A percentile compares a stretch with the other conserved stretches of the same genome.
Conservation (phyloP, 2,888 invertebrate species). For the Polia nebulosa region DNA sequence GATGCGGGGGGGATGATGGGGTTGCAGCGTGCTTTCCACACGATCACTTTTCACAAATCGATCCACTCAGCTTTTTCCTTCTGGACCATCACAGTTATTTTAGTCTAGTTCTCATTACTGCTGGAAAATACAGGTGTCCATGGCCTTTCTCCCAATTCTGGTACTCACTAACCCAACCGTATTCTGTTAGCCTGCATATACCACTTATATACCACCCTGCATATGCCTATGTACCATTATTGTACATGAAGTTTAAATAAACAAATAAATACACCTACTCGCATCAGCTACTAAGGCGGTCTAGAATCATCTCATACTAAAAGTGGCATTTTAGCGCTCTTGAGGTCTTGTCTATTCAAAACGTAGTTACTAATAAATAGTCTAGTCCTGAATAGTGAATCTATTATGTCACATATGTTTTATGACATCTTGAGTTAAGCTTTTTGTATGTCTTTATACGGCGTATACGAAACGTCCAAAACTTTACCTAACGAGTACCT, state of each 20-base stretch:
- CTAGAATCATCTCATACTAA: background rate
- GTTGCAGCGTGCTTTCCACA: too few species aligned
- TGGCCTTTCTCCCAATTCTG: background rate
- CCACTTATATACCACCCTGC: too few species aligned
- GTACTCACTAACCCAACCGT: background rate
- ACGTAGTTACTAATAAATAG: constrained; percentile 47
- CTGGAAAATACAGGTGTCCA: background rate
- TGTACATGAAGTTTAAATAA: too few species aligned
- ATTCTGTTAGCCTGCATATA: background rate
- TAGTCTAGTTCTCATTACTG: background rate
- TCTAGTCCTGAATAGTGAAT: constrained; percentile 41
- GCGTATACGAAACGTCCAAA: background rate
- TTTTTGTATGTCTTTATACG: constrained; percentile 24
- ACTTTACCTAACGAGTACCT: background rate
- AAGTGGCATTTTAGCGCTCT: constrained; percentile 36
- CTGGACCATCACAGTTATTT: too few species aligned
- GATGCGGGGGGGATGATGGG: too few species aligned
- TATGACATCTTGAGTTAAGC: constrained; percentile 30
- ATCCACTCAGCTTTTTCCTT: too few species aligned
- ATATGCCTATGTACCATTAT: too few species aligned
- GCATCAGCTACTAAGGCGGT: background rate
- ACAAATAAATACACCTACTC: background rate
- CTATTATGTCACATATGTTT: constrained; percentile 56
- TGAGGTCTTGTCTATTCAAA: constrained; percentile 30
- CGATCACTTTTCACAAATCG: too few species aligned